Percentiles rank a stretch among this genome's conserved stretches.
phyloP scores from a whole-genome alignment of 1,140 invertebrate genomes.

The Apis dorsata region DNA sequence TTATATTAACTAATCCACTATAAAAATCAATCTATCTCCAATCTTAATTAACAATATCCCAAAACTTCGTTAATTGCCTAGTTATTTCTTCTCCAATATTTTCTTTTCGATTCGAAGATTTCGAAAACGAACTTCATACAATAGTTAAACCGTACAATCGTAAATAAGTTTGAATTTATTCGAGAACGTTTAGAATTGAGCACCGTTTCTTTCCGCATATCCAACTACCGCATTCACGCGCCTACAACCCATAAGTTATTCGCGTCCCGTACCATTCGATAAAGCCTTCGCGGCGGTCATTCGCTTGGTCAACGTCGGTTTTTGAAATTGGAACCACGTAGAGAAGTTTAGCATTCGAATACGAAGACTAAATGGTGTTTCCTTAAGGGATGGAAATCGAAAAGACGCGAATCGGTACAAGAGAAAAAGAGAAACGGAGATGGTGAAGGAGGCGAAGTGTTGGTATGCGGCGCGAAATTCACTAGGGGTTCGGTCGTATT shows the following conservation, averaged over 20 bases:
- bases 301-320: background rate
- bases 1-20: too few relatives aligned
- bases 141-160: too few relatives aligned
- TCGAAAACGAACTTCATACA: background rate
- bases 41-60: too few relatives aligned
- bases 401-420: background rate
- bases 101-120: background rate
- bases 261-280: background rate
- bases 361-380: background rate
- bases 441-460: background rate
- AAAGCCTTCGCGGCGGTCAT: background rate
- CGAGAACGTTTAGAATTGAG: background rate
- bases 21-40: too few relatives aligned
- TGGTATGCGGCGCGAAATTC: background rate
- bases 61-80: too few relatives aligned
- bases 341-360: background rate
- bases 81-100: background rate
- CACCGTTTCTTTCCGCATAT: background rate
- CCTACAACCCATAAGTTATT: constrained; percentile 3
- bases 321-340: constrained; percentile 3
- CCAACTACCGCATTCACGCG: background rate
- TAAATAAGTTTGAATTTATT: background rate
- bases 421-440: background rate
- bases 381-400: background rate
- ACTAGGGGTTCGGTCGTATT: background rate